phyloP scores from a whole-genome alignment of 2,888 invertebrate genomes.

The Drepanosiphum platanoidis region DNA sequence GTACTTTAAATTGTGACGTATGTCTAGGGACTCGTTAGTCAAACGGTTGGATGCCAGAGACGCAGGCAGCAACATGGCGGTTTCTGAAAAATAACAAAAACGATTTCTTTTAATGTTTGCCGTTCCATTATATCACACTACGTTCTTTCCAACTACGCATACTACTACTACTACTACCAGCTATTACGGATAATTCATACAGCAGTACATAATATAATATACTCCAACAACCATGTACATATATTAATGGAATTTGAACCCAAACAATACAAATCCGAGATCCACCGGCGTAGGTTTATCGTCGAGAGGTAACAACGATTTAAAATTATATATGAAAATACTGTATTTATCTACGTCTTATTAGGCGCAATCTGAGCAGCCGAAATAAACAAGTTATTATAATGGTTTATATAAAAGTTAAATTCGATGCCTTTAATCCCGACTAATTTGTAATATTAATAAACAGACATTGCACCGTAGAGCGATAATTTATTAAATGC shows the following conservation, averaged over 20 bases:
- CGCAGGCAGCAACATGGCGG: constrained; percentile 84
- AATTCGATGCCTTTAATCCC: background rate
- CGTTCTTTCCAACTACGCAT: no score
- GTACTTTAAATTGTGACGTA: constrained; percentile 80
- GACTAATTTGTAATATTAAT: background rate
- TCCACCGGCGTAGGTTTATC: no score
- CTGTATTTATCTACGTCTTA: background rate
- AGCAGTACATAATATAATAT: no score
- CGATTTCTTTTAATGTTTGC: background rate
- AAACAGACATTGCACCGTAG: background rate
- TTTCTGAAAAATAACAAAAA: constrained; percentile 71
- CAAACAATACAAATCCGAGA: no score
- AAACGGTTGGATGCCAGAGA: constrained; percentile 79
- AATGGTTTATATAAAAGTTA: background rate
- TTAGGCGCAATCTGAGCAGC: background rate
- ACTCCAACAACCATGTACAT: no score
- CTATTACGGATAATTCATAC: no score
- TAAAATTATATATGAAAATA: no score
- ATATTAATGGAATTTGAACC: no score
- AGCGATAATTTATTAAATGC: background rate
- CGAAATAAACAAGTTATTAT: background rate
- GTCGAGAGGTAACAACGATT: no score
- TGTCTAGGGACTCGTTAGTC: constrained; percentile 82
- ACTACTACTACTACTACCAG: no score
- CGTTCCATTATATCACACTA: background rate